Base-by-base conservation (phyloP, 2,113 vertebrate species). In the Apus apus region DNA sequence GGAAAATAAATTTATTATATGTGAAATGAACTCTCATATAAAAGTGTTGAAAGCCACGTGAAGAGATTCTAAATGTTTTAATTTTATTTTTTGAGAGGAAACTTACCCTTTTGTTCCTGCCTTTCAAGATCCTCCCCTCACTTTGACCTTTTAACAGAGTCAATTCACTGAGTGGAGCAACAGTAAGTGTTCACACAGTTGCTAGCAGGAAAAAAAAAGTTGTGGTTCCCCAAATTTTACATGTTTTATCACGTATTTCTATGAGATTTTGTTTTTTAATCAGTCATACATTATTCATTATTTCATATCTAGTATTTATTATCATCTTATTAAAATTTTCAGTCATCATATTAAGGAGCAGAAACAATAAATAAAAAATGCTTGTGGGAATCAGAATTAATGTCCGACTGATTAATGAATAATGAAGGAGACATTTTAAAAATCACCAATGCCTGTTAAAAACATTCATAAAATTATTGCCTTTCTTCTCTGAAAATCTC, bases 291-390 rank as follows among this genome's bases (percentile, higher is more conserved):
- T 89, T 90, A 96, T 91, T 94, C 61, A 94, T 62, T 76, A 62
- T 71, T 95, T 85, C 7, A 26, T 25, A 70, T 73, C 20, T 85
- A 62, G 71, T 89, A 70, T 93, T 95, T 50, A 79, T 93, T 87
- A 87, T 76, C 85, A 87, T 94, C 45, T 73, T 90, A 94, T 96
- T 94, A 78, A 89, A 91, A 72, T 60, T 90, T 86, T 77, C 53
- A 38, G 13, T 82, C 40, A 54, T 48, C 40, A 36, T 85, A 87
- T 82, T 87, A 89, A 19, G 14, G 15, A 83, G 54, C 15, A 79
- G 89, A 73, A 95, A 89, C n/a, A 94, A 89, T 94, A 92, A 96
- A 95, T 93, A 87, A 90, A 85, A 95, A 85, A 83, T 85, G 30
- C 62, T 66, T 58, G 43, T 83, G 43, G 29, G 60, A 93, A 89